Conservation (phyloP, 1,140 invertebrate species). For the Orchesella cincta region DNA sequence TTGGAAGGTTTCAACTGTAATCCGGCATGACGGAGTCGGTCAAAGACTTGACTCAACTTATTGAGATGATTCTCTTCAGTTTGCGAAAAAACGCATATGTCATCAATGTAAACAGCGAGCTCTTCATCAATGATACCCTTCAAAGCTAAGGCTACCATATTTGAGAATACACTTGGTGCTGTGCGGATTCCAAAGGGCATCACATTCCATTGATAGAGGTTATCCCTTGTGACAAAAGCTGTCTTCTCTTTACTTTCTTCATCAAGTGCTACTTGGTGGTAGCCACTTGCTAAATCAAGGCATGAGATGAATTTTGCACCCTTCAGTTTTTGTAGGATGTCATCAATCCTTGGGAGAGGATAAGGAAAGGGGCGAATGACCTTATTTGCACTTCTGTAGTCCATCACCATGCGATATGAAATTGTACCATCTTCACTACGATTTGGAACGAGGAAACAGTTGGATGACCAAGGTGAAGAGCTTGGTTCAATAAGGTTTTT, state of each 20-base stretch:
- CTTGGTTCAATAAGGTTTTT: background rate
- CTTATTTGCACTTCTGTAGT: constrained; percentile 11
- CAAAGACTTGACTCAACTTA: constrained; percentile 16
- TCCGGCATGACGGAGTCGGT: background rate
- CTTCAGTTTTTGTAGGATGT: constrained; percentile 58
- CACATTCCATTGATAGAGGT: background rate
- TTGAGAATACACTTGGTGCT: background rate
- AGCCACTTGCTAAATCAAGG: constrained; percentile 60
- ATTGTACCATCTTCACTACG: constrained; percentile 11
- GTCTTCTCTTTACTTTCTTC: constrained; percentile 56
- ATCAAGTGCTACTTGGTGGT: constrained; percentile 59
- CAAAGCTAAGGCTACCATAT: background rate
- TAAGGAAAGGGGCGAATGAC: constrained; percentile 51
- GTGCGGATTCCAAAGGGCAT: background rate
- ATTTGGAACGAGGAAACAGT: constrained; percentile 1
- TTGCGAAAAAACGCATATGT: background rate
- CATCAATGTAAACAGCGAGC: background rate
- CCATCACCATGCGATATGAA: background rate
- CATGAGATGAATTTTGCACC: constrained; percentile 57
- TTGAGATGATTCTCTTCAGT: background rate
- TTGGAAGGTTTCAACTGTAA: constrained; percentile 7
- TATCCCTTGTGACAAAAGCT: constrained; percentile 54
- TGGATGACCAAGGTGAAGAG: background rate
- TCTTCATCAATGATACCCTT: background rate
- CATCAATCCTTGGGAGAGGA: constrained; percentile 61